A percentile compares a stretch with the other conserved stretches of the same genome.
Evolutionary conservation across 2,888 invertebrate species (phyloP).

Genomic region (Willowsia nigromaculata): DNA sequence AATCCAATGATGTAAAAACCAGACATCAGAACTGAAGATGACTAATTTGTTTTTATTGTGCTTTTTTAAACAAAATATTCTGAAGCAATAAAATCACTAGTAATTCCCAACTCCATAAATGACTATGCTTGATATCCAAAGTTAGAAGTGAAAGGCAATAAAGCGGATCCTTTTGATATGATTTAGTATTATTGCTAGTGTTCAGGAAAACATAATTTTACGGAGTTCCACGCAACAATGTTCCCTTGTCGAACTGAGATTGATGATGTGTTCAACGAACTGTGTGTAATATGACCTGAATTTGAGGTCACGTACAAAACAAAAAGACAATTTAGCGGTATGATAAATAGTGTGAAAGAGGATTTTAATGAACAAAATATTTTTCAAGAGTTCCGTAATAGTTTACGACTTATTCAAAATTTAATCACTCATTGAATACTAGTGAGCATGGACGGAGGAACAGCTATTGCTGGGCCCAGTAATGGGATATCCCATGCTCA

Average conservation of each 20-base stretch:
- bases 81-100: not conserved
- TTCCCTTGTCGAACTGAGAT: too few species aligned
- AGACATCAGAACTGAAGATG: not conserved
- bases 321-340: not conserved
- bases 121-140: not conserved
- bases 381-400: not conserved
- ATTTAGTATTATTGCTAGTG: not conserved
- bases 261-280: conserved; percentile 34
- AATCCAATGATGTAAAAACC: not conserved
- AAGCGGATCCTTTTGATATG: not conserved
- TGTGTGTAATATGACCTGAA: conserved; percentile 9
- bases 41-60: not conserved
- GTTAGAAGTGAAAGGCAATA: not conserved
- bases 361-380: not conserved
- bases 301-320: not conserved
- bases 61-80: not conserved
- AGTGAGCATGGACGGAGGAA: conserved; percentile 45
- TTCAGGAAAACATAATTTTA: not conserved
- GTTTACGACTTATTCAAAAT: not conserved
- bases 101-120: not conserved
- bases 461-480: conserved; percentile 36
- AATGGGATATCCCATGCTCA: conserved; percentile 38
- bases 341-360: not conserved
- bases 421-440: not conserved
- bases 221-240: too few species aligned